These are phyloP conservation scores for Poecilia wingei DNA, from an alignment of 2,797 vertebrate genomes.

Conservation along the genomic window DNA sequence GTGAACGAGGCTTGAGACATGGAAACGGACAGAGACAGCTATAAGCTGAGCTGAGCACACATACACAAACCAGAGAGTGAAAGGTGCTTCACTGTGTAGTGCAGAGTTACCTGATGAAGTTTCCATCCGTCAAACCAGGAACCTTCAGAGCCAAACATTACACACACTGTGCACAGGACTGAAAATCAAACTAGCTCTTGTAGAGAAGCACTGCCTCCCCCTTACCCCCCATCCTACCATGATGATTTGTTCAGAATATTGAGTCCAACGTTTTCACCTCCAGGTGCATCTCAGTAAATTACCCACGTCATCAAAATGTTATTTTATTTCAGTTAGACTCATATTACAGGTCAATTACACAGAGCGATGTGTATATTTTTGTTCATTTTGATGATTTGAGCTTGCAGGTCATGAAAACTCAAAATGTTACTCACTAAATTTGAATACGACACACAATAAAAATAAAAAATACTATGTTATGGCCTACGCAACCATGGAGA, in stretches of 20 bases:
- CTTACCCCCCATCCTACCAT: conserved; percentile 6
- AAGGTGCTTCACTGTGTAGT: conserved; percentile 80
- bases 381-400: not conserved
- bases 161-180: conserved; percentile 57
- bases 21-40: conserved; percentile 68
- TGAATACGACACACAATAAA: not conserved
- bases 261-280: conserved; percentile 3
- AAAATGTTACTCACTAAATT: not conserved
- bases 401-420: not conserved
- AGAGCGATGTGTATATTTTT: not conserved
- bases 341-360: not conserved
- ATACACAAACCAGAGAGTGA: conserved; percentile 85
- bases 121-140: conserved; percentile 57
- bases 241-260: conserved; percentile 26
- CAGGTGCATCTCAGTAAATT: not conserved
- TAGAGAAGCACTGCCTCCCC: conserved; percentile 36
- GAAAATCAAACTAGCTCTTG: conserved; percentile 53
- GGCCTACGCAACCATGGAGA: not conserved
- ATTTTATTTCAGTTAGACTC: not conserved
- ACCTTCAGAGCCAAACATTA: conserved; percentile 61
- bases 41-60: conserved; percentile 62
- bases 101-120: conserved; percentile 55
- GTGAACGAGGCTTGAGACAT: conserved; percentile 63
- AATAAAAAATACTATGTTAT: not conserved
- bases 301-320: not conserved